phyloP scores from a whole-genome alignment of 2,113 vertebrate species.

The Sceloporus undulatus region DNA sequence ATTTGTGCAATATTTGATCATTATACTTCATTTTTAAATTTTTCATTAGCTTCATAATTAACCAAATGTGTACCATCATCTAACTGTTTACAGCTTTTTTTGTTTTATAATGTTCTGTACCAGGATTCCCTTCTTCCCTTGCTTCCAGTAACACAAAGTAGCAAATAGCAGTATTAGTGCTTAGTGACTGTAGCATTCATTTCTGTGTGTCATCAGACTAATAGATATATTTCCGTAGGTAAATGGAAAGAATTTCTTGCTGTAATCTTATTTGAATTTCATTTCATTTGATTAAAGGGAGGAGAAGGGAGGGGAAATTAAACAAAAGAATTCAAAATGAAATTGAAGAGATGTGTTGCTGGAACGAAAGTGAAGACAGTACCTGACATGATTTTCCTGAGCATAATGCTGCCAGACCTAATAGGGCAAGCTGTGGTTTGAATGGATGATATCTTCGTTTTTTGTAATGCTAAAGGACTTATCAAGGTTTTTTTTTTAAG shows the following conservation, averaged over 20 bases:
- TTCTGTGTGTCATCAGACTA: conserved; percentile 44
- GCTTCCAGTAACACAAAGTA: conserved; percentile 48
- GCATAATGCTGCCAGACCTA: conserved; percentile 73
- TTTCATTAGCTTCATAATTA: conserved; percentile 79
- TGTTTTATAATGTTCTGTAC: conserved; percentile 61
- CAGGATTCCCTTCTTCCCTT: conserved; percentile 3
- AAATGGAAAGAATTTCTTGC: conserved; percentile 53
- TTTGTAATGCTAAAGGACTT: conserved; percentile 75
- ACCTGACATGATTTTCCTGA: conserved; percentile 64
- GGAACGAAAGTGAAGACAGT: conserved; percentile 64
- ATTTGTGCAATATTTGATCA: conserved; percentile 77
- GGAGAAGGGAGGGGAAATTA: conserved; percentile 64
- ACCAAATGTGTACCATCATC: conserved; percentile 74
- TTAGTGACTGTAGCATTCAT: conserved; percentile 49
- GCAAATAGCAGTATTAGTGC: conserved; percentile 23
- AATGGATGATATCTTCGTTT: conserved; percentile 71
- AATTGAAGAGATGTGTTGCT: conserved; percentile 64
- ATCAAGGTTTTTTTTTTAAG: conserved; percentile 46
- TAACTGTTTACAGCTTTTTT: conserved; percentile 69
- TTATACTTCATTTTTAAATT: conserved; percentile 72
- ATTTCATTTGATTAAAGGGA: conserved; percentile 69
- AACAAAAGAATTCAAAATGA: conserved; percentile 72
- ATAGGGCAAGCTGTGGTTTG: conserved; percentile 67
- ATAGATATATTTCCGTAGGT: conserved; percentile 56
- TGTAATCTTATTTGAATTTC: conserved; percentile 68